These are phyloP conservation scores for Chanos chanos DNA, from an alignment of 2,797 vertebrate species.

Conservation along the genomic window DNA sequence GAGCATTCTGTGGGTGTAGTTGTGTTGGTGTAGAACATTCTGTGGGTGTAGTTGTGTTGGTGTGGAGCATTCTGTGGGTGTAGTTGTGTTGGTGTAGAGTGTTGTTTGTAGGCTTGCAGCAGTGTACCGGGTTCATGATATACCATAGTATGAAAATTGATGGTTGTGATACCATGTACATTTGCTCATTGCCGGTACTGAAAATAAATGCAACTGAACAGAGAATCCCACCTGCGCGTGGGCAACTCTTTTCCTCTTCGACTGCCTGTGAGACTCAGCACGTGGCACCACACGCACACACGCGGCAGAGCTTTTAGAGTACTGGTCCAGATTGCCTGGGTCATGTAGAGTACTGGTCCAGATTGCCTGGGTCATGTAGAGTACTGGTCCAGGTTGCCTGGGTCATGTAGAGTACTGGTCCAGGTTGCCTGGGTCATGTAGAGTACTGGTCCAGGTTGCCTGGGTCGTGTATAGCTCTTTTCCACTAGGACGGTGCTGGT, in stretches of 20 bases:
- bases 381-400: background rate
- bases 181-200: no score
- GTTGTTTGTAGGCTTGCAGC: no score
- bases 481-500: no score
- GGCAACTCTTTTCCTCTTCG: slow-evolving; percentile 4
- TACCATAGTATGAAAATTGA: background rate
- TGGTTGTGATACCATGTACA: no score
- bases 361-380: background rate
- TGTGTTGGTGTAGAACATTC: background rate
- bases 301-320: no score
- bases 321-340: no score
- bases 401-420: no score
- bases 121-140: no score
- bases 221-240: background rate
- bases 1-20: background rate
- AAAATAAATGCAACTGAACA: background rate
- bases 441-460: no score
- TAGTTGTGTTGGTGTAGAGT: background rate
- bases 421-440: no score
- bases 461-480: no score
- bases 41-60: background rate
- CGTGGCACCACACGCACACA: background rate
- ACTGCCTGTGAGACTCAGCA: slow-evolving; percentile 1
- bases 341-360: background rate
- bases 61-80: background rate